Percentiles rank a stretch among this genome's conserved stretches.
Conservation (phyloP, 1,140 invertebrate species). For the Macrocentrus cingulum region DNA sequence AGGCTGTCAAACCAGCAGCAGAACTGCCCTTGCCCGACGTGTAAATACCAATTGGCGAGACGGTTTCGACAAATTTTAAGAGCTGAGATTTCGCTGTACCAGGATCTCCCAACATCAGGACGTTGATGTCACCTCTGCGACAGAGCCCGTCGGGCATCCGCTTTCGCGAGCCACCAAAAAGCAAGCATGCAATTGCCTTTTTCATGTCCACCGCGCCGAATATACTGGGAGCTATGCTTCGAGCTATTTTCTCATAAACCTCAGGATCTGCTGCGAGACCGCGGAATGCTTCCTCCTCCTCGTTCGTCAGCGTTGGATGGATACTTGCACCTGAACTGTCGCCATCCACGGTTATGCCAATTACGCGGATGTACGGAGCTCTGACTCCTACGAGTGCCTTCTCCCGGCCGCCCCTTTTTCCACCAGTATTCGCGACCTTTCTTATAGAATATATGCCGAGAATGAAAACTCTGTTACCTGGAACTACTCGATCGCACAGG, state of each 20-base stretch:
- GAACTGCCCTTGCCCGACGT: conserved; percentile 99
- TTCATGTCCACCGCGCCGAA: conserved; percentile 95
- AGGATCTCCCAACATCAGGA: conserved; percentile 94
- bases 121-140: conserved; percentile 95
- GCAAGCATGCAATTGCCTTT: conserved; percentile 92
- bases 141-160: conserved; percentile 93
- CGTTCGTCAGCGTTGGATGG: conserved; percentile 64
- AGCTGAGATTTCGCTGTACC: conserved; percentile 99
- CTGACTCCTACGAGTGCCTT: conserved; percentile 91
- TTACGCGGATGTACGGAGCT: conserved; percentile 89
- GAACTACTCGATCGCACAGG: conserved; percentile 92
- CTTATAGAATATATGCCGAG: conserved; percentile 97
- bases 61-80: conserved; percentile 96
- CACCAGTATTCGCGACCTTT: conserved; percentile 70
- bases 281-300: conserved; percentile 92
- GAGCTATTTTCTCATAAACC: conserved; percentile 87
- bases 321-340: conserved; percentile 66
- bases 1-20: conserved; percentile 97
- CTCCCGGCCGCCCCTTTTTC: conserved; percentile 70
- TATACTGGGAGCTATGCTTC: conserved; percentile 96
- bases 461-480: conserved; percentile 92
- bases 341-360: conserved; percentile 87
- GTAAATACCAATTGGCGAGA: conserved; percentile 94
- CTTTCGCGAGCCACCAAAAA: conserved; percentile 91
- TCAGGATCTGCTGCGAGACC: conserved; percentile 81